Conservation (phyloP, 2,113 vertebrate genomes). For the Periophthalmus modestus region DNA sequence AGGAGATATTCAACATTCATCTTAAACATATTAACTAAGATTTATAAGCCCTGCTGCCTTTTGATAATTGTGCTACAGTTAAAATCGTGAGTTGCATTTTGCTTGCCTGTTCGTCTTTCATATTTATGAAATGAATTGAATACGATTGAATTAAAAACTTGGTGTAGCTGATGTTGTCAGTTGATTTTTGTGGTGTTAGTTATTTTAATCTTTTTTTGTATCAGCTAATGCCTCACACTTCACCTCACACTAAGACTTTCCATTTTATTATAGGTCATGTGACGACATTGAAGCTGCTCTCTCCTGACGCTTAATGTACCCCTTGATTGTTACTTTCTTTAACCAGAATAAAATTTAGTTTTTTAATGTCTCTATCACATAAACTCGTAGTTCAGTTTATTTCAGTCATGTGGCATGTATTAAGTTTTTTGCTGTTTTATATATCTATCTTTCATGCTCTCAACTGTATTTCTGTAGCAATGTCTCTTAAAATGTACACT, state of each 20-base stretch:
- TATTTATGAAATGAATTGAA: background rate
- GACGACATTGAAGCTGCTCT: slow-evolving; percentile 31
- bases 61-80: background rate
- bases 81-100: background rate
- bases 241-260: background rate
- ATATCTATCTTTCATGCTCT: slow-evolving; percentile 51
- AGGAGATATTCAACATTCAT: background rate
- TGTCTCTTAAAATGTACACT: slow-evolving; percentile 50
- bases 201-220: background rate
- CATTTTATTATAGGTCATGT: slow-evolving; percentile 59
- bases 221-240: background rate
- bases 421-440: slow-evolving; percentile 55
- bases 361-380: slow-evolving; percentile 26
- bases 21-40: background rate
- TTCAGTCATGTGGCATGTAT: slow-evolving; percentile 14
- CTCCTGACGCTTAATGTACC: slow-evolving; percentile 10
- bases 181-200: too few relatives aligned
- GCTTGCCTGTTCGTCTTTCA: background rate
- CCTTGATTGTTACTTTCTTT: slow-evolving; percentile 24
- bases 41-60: background rate
- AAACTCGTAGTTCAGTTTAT: slow-evolving; percentile 26
- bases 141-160: background rate
- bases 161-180: too few relatives aligned
- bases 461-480: slow-evolving; percentile 52
- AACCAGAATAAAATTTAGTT: slow-evolving; percentile 3